These are phyloP conservation scores for Malurus elegans DNA, from an alignment of 2,113 vertebrate species.

Conservation along the genomic window DNA sequence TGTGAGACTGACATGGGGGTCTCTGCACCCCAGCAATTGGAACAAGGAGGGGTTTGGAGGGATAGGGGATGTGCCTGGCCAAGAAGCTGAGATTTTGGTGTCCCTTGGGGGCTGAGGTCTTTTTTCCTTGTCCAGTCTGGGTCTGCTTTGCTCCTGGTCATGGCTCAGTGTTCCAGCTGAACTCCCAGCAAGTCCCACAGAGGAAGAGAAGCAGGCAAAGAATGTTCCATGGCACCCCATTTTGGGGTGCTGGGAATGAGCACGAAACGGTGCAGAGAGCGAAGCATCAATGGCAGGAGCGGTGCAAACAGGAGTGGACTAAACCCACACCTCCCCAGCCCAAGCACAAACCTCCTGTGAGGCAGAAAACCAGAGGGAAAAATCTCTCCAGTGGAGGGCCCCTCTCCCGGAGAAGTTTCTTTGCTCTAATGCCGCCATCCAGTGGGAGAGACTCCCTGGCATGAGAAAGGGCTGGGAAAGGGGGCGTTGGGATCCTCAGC, in stretches of 20 bases:
- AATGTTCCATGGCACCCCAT: fast-evolving
- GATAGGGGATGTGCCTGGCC: background rate
- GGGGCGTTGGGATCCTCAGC: too few species aligned
- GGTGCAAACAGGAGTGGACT: background rate
- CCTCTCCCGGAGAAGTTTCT: background rate
- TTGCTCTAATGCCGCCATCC: constrained; percentile 48
- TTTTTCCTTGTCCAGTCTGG: background rate
- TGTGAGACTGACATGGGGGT: background rate
- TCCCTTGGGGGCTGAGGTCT: background rate
- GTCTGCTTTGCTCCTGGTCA: background rate
- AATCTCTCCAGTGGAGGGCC: background rate
- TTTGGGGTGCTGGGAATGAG: background rate
- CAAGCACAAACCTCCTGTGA: fast-evolving
- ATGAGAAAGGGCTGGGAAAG: background rate
- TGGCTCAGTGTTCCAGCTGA: background rate
- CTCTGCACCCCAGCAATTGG: background rate
- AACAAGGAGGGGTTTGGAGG: background rate
- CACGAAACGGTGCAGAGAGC: fast-evolving
- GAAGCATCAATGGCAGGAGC: background rate
- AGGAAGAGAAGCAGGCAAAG: background rate
- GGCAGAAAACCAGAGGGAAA: background rate
- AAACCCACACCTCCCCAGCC: background rate
- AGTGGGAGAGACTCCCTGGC: constrained; percentile 10
- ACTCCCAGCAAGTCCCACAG: background rate
- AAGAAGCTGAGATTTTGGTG: background rate